Evolutionary conservation across 2,797 vertebrate genomes (phyloP).

Genomic region (Uromys caudimaculatus): DNA sequence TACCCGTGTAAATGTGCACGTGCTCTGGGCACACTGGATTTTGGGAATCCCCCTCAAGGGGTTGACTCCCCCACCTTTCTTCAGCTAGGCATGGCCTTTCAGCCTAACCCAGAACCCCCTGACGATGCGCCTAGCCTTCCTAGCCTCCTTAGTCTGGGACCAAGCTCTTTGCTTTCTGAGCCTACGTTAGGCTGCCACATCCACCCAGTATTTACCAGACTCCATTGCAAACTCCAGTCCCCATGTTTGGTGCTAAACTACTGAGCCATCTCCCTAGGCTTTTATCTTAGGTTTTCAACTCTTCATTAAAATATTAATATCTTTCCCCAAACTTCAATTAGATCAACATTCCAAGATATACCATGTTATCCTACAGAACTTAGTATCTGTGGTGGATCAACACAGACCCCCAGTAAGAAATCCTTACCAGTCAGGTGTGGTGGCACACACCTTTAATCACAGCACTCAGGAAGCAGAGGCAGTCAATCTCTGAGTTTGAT

Average conservation of each 20-base stretch:
- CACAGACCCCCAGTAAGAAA: not conserved
- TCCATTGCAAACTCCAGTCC: not conserved
- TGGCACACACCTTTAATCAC: not conserved
- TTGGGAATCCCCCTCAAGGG: not conserved
- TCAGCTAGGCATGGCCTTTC: not conserved
- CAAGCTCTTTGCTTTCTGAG: not conserved
- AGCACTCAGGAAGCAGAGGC: not conserved
- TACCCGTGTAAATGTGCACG: not conserved
- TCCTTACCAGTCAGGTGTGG: not conserved
- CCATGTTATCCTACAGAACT: not conserved
- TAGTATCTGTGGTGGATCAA: not conserved
- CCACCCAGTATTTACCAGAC: not conserved
- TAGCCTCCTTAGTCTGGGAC: not conserved
- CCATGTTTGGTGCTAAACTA: not conserved
- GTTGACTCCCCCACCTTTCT: not conserved
- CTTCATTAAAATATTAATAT: conserved; percentile 7
- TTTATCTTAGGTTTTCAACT: conserved; percentile 30
- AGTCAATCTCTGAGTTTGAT: not conserved
- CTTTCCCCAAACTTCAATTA: not conserved
- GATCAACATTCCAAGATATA: not conserved
- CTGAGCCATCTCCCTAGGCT: not conserved
- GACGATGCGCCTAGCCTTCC: not conserved
- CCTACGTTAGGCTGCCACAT: not conserved
- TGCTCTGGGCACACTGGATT: too few species aligned
- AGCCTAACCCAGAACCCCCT: not conserved